phyloP scores from a whole-genome alignment of 2,113 vertebrate genomes.

The Oplegnathus fasciatus region DNA sequence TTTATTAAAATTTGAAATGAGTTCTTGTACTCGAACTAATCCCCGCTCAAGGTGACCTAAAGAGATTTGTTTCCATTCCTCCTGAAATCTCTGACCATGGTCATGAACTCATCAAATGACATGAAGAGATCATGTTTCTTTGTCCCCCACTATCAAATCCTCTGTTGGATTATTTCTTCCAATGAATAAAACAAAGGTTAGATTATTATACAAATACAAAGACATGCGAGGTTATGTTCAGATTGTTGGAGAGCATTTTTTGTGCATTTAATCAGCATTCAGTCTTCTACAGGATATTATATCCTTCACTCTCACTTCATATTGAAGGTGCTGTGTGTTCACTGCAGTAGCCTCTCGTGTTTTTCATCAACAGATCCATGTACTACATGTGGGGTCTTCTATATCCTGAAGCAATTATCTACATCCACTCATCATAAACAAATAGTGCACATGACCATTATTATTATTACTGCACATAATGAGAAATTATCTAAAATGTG shows the following conservation, averaged over 20 bases:
- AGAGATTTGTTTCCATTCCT: slow-evolving; percentile 36
- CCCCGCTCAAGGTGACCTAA: slow-evolving; percentile 52
- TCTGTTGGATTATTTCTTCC: slow-evolving; percentile 52
- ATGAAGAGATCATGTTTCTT: slow-evolving; percentile 48
- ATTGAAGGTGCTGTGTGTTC: neutral
- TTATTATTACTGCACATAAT: too few relatives aligned
- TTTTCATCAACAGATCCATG: too few relatives aligned
- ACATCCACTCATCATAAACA: neutral
- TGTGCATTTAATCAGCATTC: slow-evolving; percentile 27
- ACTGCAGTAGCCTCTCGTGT: neutral
- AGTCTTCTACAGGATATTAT: neutral
- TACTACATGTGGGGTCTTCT: neutral
- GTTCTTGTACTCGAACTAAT: slow-evolving; percentile 31
- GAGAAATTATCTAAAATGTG: neutral
- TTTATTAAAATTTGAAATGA: neutral
- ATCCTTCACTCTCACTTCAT: neutral
- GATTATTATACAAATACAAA: slow-evolving; percentile 46
- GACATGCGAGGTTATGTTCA: slow-evolving; percentile 10
- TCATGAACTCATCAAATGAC: slow-evolving; percentile 58
- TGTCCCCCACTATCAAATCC: slow-evolving; percentile 53
- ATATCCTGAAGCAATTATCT: neutral
- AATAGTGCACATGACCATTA: neutral
- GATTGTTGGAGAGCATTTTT: neutral
- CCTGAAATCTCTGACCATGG: slow-evolving; percentile 45
- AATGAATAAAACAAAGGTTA: slow-evolving; percentile 33